Base-by-base conservation (phyloP, 2,797 vertebrate species). In the Nannoperca obscura region DNA sequence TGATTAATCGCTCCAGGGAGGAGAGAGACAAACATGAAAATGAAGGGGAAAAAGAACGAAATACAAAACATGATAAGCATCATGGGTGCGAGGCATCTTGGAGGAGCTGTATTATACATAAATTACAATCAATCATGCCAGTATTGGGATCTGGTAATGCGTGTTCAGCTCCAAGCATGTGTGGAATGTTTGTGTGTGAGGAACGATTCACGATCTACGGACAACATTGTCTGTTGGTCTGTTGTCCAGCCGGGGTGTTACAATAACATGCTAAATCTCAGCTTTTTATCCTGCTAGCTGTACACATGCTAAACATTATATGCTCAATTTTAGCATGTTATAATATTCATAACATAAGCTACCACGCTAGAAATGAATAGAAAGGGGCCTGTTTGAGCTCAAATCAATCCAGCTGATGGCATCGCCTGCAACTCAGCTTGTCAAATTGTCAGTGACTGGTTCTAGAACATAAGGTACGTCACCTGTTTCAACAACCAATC, bases 1-100 rank as follows among this genome's bases (percentile, higher is more conserved):
- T 86, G 69, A 86, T 91, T 85, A 87, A 86, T 87, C 22, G 44
- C 83, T 85, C 20, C 53, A 24, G 81, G 80, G 72, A 80, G 58
- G 42, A 69, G 68, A 53, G 68, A 72, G 68, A 44, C 47, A 57
- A 59, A 81, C 44, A 52, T 67, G 55, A 74, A 84, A 80, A 78
- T 40, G 32, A 52, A 71, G 38, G 24, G 32, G n/a, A 53, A 62
- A 63, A 47, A 64, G 22, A 70, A 40, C 47, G 38, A 53, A 71
- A 83, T 50, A 59, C 20, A 67, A 74, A 82, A 88, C 42, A 65
- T 57, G 71, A 79, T 71, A 24, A 73, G 17, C 60, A 60, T 57
- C 59, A n/a, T 22, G 55, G 50, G 38, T 27, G 74, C 62, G 20
- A 40, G 24, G 20, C 40, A 60, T 77, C 60, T 86, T 69, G 7